phyloP scores from a whole-genome alignment of 2,113 vertebrate species.

The Psilopsiagon aymara region DNA sequence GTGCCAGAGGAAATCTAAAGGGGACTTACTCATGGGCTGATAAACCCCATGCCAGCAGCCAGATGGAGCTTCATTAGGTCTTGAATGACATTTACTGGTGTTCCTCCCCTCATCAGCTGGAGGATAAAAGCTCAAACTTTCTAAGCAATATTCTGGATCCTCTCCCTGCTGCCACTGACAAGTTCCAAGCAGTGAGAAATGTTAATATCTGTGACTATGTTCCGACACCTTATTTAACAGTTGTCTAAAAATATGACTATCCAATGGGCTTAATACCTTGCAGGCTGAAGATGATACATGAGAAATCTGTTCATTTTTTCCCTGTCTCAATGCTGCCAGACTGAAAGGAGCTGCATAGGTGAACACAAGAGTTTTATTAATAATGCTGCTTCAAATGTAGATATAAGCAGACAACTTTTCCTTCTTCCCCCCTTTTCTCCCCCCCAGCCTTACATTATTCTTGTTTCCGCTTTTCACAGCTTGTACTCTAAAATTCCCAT shows the following conservation, averaged over 20 bases:
- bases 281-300: background rate
- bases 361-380: background rate
- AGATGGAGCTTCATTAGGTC: background rate
- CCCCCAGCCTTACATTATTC: background rate
- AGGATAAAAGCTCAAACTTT: background rate
- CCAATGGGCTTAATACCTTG: background rate
- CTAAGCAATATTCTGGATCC: background rate
- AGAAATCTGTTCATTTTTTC: background rate
- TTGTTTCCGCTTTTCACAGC: conserved; percentile 5
- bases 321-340: background rate
- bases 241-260: background rate
- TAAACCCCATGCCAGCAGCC: background rate
- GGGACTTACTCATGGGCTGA: background rate
- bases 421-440: background rate
- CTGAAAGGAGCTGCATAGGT: background rate
- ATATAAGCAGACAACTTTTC: background rate
- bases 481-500: background rate
- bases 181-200: background rate
- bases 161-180: background rate
- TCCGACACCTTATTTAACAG: conserved; percentile 10
- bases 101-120: background rate
- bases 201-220: conserved; percentile 11
- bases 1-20: background rate
- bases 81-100: background rate
- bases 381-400: background rate